Conservation (phyloP, 2,888 invertebrate genomes). For the Malacosoma neustria region DNA sequence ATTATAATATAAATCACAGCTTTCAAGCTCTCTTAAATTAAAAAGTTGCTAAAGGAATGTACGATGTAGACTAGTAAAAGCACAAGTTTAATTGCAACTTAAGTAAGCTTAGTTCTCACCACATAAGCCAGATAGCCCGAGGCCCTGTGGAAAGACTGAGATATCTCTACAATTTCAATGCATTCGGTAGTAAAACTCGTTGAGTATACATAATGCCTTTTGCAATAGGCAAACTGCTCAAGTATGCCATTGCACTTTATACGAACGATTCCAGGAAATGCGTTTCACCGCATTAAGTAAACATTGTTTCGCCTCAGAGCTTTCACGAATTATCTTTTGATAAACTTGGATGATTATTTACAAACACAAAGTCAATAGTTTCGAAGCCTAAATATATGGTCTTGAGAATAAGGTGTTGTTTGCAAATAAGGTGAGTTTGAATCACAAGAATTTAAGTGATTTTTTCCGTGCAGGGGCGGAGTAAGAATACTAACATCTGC, state of each 20-base stretch:
- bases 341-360: too few relatives aligned
- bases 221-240: background rate
- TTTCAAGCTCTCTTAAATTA: too few relatives aligned
- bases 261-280: background rate
- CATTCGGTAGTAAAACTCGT: background rate
- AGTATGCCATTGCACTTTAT: background rate
- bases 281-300: background rate
- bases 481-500: too few relatives aligned
- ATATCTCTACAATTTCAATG: constrained; percentile 15
- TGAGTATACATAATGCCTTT: background rate
- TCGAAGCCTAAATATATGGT: too few relatives aligned
- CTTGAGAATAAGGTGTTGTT: too few relatives aligned
- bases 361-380: too few relatives aligned
- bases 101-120: constrained; percentile 50
- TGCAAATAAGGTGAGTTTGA: too few relatives aligned
- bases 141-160: constrained; percentile 37
- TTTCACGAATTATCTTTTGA: too few relatives aligned
- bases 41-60: background rate
- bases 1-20: too few relatives aligned
- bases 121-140: constrained; percentile 52
- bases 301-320: background rate
- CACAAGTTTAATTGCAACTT: constrained; percentile 50
- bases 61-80: background rate
- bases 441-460: too few relatives aligned
- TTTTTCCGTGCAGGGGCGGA: too few relatives aligned